Evolutionary conservation across 2,113 vertebrate species (phyloP).

Genomic region (Merops nubicus): DNA sequence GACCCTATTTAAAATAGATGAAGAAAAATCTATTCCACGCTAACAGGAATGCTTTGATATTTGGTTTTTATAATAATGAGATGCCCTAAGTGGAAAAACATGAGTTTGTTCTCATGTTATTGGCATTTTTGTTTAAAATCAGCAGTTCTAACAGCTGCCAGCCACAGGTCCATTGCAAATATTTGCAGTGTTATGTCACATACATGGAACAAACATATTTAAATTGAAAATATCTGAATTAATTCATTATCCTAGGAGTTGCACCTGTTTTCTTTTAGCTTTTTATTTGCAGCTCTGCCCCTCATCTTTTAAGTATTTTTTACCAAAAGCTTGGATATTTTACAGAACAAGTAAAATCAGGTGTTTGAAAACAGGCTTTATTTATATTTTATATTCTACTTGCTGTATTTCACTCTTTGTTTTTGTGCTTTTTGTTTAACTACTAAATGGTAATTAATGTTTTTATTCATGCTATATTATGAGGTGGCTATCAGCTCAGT

Average conservation of each 20-base stretch:
- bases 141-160: background rate
- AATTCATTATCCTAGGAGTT: background rate
- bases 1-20: background rate
- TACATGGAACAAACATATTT: background rate
- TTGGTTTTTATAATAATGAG: background rate
- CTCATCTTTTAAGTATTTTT: background rate
- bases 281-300: background rate
- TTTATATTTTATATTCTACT: background rate
- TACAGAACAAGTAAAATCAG: background rate
- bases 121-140: background rate
- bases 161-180: background rate
- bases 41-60: background rate
- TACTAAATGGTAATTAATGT: background rate
- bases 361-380: background rate
- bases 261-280: background rate
- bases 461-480: background rate
- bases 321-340: background rate
- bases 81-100: background rate
- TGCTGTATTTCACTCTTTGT: background rate
- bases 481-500: background rate
- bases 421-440: background rate
- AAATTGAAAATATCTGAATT: background rate
- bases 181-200: background rate
- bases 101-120: background rate
- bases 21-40: background rate